phyloP scores from a whole-genome alignment of 2,113 vertebrate genomes.

The Ptyas mucosa region DNA sequence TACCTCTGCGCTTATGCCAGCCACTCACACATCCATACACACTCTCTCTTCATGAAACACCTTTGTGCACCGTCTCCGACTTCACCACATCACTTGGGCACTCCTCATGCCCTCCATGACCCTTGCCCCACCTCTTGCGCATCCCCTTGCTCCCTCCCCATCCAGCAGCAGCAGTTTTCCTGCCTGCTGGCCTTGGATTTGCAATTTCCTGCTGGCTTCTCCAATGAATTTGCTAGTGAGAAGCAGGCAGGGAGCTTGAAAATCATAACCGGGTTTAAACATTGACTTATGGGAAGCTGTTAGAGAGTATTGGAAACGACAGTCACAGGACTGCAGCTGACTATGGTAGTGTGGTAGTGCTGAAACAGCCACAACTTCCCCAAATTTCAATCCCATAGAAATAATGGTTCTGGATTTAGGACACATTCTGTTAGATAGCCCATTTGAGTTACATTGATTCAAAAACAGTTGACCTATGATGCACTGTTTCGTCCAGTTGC shows the following conservation, averaged over 20 bases:
- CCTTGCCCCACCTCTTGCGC: background rate
- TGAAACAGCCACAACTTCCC: background rate
- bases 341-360: background rate
- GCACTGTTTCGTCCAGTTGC: background rate
- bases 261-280: background rate
- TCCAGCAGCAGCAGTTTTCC: background rate
- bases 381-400: background rate
- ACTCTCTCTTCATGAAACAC: background rate
- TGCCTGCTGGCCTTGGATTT: background rate
- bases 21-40: background rate
- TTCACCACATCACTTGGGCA: background rate
- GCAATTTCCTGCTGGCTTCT: background rate
- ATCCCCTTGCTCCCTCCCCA: background rate
- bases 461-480: background rate
- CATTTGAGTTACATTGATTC: background rate
- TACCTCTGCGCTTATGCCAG: background rate
- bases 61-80: background rate
- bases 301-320: background rate
- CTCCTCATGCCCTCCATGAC: background rate
- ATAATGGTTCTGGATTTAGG: background rate
- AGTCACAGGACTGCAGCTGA: background rate
- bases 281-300: background rate
- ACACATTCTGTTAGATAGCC: background rate
- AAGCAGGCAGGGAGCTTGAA: background rate
- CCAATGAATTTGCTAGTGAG: background rate